Base-by-base conservation (phyloP, 2,113 vertebrate species). In the Coptodon bakossiorum region DNA sequence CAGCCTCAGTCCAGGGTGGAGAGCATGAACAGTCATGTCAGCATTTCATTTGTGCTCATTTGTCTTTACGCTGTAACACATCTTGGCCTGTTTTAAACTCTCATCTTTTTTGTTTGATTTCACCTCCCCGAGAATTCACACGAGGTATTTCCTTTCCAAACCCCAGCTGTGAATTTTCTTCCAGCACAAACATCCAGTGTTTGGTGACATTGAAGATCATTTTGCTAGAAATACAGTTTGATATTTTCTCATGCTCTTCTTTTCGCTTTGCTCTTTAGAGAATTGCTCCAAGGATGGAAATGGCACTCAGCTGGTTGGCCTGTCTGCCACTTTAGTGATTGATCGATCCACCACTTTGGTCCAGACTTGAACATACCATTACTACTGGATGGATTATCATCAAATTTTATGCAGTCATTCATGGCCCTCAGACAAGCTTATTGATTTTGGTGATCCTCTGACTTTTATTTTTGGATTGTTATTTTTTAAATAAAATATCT, bases 1-100 rank as follows among this genome's bases (percentile, higher is more conserved):
- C 82, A 82, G 88, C 87, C 40, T 63, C 5, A 24, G 90, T 89
- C 68, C 66, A 80, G 85, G 71, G 68, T 19, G 45, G 31, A 56
- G 52, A 86, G 85, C 53, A n/a, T 86, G 82, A 90, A 94, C 73
- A 89, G 86, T 82, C 68, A 19, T 90, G 88, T 95, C 90, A 88
- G 88, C 91, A 50, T 89, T 93, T 86, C 78, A 84, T 92, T 92
- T 73, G 66, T 87, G 86, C 86, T 91, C 27, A 52, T 78, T 86
- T 93, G 89, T 92, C 87, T 88, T 94, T 78, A 45, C 87, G 86
- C 68, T 71, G 34, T 80, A 86, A 86, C 71, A 90, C 90, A 80
- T 88, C 80, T 86, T 87, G 90, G 83, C 84, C 87, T 13, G 68
- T 87, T 93, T 85, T 84, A 83, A 91, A 87, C 71, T 82, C 83